Evolutionary conservation across 2,797 vertebrate species (phyloP).

Genomic region (Pelobates cultripes): DNA sequence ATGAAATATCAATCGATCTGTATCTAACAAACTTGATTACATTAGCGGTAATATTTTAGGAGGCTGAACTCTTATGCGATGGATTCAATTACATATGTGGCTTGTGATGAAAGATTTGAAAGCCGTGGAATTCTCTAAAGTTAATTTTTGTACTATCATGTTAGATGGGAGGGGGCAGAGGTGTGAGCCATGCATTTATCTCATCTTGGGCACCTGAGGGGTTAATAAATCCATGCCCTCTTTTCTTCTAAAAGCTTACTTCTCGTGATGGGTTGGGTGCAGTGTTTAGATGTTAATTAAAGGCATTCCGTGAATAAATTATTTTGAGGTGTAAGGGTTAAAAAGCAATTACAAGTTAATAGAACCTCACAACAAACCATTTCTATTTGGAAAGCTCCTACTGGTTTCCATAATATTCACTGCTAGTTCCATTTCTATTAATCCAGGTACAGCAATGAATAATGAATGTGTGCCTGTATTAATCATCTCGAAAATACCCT

Average conservation of each 20-base stretch:
- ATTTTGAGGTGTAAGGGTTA: slow-evolving; percentile 32
- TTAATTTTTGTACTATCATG: too few relatives aligned
- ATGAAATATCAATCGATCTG: too few relatives aligned
- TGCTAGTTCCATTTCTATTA: slow-evolving; percentile 48
- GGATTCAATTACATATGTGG: too few relatives aligned
- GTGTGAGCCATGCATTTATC: neutral
- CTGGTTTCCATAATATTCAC: slow-evolving; percentile 40
- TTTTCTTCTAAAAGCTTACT: neutral
- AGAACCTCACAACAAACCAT: slow-evolving; percentile 35
- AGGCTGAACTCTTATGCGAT: too few relatives aligned
- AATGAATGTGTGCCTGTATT: slow-evolving; percentile 51
- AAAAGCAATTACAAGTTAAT: slow-evolving; percentile 51
- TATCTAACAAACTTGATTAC: too few relatives aligned
- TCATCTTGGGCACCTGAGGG: neutral
- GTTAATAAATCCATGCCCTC: neutral
- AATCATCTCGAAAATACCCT: slow-evolving; percentile 52
- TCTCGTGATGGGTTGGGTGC: neutral
- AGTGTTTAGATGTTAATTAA: slow-evolving; percentile 13
- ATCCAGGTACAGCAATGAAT: slow-evolving; percentile 48
- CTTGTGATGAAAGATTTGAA: too few relatives aligned
- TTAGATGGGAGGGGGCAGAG: neutral
- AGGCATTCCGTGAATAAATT: slow-evolving; percentile 15
- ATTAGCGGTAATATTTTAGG: too few relatives aligned
- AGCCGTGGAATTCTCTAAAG: too few relatives aligned
- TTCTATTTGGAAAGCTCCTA: slow-evolving; percentile 25